These are phyloP conservation scores for Drosophila eohydei DNA, from an alignment of 2,888 invertebrate species.

Conservation along the genomic window DNA sequence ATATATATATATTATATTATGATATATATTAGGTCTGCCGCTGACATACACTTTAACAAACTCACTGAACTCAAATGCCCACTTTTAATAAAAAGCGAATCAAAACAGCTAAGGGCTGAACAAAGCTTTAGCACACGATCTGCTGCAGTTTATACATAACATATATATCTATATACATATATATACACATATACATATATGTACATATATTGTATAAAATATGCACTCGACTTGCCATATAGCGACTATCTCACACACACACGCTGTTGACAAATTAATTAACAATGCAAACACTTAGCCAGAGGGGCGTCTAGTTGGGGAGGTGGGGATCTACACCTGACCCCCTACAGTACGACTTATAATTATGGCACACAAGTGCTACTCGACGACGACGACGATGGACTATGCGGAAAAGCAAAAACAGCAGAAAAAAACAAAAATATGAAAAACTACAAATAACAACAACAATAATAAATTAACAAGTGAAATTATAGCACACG, in stretches of 20 bases:
- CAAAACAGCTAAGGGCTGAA: constrained; percentile 46
- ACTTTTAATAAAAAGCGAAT: neutral
- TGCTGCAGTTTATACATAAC: constrained; percentile 34
- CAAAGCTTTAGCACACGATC: constrained; percentile 46
- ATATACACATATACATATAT: neutral
- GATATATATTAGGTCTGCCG: neutral
- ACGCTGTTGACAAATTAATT: constrained; percentile 62
- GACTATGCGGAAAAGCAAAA: constrained; percentile 39
- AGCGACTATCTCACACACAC: constrained; percentile 45
- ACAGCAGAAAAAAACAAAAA: constrained; percentile 1
- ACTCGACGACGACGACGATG: constrained; percentile 36
- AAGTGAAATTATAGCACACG: constrained; percentile 58
- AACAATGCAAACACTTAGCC: constrained; percentile 66
- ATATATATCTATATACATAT: neutral
- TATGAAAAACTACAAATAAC: constrained; percentile 19
- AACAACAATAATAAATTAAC: constrained; percentile 21
- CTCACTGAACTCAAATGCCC: neutral
- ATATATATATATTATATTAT: neutral
- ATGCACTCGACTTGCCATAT: constrained; percentile 24
- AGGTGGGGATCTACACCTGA: constrained; percentile 18
- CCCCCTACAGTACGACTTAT: constrained; percentile 54
- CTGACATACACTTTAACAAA: neutral
- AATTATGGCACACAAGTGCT: constrained; percentile 73
- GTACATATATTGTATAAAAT: constrained; percentile 7
- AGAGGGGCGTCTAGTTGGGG: neutral